Percentiles rank a stretch among this genome's conserved stretches.
Conservation (phyloP, 2,888 invertebrate species). For the Mythimna impura region DNA sequence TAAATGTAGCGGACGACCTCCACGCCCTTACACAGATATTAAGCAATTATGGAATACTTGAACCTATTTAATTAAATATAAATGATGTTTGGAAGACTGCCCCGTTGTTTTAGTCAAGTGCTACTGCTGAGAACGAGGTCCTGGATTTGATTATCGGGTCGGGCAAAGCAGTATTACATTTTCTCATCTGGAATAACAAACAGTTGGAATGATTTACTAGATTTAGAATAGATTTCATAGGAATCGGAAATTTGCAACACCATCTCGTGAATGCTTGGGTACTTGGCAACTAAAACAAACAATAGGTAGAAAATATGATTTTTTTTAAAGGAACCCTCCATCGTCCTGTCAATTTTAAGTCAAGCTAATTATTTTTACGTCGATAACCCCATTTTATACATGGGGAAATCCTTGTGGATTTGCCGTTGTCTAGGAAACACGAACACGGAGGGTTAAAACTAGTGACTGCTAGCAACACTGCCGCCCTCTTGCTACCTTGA, state of each 20-base stretch:
- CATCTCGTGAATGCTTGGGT: neutral
- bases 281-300: neutral
- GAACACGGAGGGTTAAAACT: neutral
- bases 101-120: neutral
- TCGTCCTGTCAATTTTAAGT: neutral
- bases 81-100: neutral
- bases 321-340: neutral
- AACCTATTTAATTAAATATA: neutral
- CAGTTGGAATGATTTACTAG: neutral
- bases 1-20: conserved; percentile 6
- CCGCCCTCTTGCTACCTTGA: too few relatives aligned
- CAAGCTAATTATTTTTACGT: neutral
- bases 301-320: neutral
- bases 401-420: neutral
- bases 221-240: neutral
- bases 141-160: neutral
- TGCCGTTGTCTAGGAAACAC: neutral
- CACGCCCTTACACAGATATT: neutral
- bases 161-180: neutral
- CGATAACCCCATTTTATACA: neutral
- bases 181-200: neutral
- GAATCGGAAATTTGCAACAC: neutral
- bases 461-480: neutral
- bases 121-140: neutral
- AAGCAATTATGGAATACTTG: neutral